Evolutionary conservation across 2,797 vertebrate species (phyloP).

Genomic region (Esox masquinongy): DNA sequence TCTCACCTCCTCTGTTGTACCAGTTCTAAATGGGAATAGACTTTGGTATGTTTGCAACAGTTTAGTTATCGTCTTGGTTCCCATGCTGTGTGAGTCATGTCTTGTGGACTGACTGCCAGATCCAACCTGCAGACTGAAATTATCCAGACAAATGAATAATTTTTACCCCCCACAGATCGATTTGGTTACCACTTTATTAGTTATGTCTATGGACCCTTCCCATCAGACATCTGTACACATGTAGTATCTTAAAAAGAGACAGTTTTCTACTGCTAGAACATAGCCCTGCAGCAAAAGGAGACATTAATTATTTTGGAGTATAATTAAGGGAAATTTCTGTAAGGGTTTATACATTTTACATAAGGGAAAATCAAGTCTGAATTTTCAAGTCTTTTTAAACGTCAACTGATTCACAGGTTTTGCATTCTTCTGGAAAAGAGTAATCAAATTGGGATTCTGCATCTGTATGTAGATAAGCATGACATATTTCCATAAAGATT

Average conservation of each 20-base stretch:
- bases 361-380: no score
- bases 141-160: not conserved
- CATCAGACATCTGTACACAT: not conserved
- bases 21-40: not conserved
- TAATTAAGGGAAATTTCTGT: no score
- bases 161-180: not conserved
- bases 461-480: not conserved
- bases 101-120: constrained; percentile 37
- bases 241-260: no score
- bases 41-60: constrained; percentile 2
- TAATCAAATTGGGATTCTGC: not conserved
- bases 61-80: constrained; percentile 48
- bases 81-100: constrained; percentile 37
- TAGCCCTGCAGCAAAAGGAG: no score
- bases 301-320: no score
- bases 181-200: not conserved
- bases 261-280: no score
- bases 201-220: not conserved
- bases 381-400: no score
- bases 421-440: no score
- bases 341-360: no score
- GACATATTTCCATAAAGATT: not conserved
- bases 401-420: no score
- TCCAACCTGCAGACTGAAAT: not conserved
- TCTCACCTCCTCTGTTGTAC: not conserved